phyloP scores from a whole-genome alignment of 2,888 invertebrate genomes.

The Sarcophaga rosellei region DNA sequence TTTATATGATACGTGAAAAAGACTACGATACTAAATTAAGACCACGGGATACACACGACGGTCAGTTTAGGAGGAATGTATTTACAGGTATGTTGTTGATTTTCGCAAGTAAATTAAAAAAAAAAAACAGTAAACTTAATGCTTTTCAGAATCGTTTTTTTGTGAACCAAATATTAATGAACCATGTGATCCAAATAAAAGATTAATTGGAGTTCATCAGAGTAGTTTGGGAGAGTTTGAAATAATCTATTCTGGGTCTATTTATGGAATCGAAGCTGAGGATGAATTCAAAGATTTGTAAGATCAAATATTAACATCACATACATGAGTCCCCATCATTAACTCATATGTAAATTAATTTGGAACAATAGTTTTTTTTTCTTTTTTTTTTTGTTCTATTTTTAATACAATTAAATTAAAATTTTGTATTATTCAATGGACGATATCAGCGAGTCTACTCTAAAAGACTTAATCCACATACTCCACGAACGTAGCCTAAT shows the following conservation, averaged over 20 bases:
- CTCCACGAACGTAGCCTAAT: too few relatives aligned
- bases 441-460: too few relatives aligned
- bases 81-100: conserved; percentile 2
- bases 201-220: not conserved
- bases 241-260: conserved; percentile 17
- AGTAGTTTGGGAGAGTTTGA: conserved; percentile 16
- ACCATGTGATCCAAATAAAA: not conserved
- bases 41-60: too few relatives aligned
- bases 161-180: not conserved
- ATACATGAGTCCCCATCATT: too few relatives aligned
- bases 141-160: conserved; percentile 16
- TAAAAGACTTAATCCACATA: too few relatives aligned
- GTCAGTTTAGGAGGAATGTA: not conserved
- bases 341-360: too few relatives aligned
- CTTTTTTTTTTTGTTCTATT: too few relatives aligned
- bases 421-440: too few relatives aligned
- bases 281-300: conserved; percentile 29
- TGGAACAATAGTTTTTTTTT: too few relatives aligned
- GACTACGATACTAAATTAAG: not conserved
- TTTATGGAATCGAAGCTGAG: conserved; percentile 26
- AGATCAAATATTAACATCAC: too few relatives aligned
- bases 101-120: too few relatives aligned
- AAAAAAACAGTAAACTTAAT: not conserved
- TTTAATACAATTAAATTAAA: too few relatives aligned
- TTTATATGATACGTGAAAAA: conserved; percentile 14